phyloP scores from a whole-genome alignment of 1,140 invertebrate genomes.

The Philaenus spumarius region DNA sequence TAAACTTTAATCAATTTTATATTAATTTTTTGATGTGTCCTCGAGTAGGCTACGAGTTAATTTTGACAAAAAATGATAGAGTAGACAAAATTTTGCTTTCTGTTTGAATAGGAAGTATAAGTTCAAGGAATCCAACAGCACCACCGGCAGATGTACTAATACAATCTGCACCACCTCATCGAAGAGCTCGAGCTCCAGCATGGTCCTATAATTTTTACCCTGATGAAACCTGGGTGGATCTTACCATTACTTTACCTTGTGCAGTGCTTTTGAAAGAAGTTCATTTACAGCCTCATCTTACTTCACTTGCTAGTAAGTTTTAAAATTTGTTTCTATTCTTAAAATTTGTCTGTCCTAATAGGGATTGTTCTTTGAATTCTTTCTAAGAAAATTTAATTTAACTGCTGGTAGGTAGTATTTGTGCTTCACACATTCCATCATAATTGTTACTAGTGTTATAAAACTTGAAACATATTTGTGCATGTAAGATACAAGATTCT shows the following conservation, averaged over 20 bases:
- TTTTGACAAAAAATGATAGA: too few species aligned
- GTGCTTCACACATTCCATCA: too few species aligned
- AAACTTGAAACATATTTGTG: too few species aligned
- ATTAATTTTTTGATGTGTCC: too few species aligned
- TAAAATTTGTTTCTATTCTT: background rate
- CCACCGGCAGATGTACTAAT: constrained; percentile 83
- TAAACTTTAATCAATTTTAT: too few species aligned
- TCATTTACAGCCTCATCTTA: constrained; percentile 79
- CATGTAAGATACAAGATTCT: too few species aligned
- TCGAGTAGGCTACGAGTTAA: too few species aligned
- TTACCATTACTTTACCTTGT: constrained; percentile 79
- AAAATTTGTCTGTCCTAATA: constrained; percentile 4
- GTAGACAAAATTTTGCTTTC: too few species aligned
- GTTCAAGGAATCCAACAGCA: constrained; percentile 74
- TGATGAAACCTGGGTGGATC: constrained; percentile 79
- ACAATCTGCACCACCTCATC: constrained; percentile 61
- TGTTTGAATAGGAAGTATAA: constrained; percentile 54
- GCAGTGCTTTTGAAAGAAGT: constrained; percentile 86
- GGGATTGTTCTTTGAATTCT: background rate
- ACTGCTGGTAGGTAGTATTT: too few species aligned
- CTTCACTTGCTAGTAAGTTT: constrained; percentile 65
- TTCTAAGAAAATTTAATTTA: too few species aligned
- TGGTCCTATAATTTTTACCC: constrained; percentile 93
- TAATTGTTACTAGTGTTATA: too few species aligned
- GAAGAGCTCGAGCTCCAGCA: constrained; percentile 74